These are phyloP conservation scores for Atta cephalotes DNA, from an alignment of 1,140 invertebrate genomes.

Conservation along the genomic window DNA sequence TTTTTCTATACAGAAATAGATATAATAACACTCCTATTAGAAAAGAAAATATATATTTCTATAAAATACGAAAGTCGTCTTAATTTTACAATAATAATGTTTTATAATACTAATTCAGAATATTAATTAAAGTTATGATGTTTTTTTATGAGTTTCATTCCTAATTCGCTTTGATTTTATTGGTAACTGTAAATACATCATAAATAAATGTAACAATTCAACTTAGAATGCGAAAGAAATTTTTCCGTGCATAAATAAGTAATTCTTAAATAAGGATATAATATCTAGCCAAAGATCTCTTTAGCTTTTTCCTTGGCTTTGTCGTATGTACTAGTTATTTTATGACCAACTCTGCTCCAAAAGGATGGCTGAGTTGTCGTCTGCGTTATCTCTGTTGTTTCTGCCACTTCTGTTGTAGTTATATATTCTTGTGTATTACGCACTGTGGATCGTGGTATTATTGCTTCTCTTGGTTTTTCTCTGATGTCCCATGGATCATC, in stretches of 20 bases:
- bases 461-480: conserved; percentile 72
- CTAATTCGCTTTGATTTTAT: conserved; percentile 11
- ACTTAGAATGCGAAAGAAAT: neutral
- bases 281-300: conserved; percentile 84
- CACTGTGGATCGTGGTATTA: conserved; percentile 40
- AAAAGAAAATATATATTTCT: conserved; percentile 48
- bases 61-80: conserved; percentile 53
- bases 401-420: conserved; percentile 34
- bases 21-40: neutral
- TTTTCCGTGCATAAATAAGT: conserved; percentile 65
- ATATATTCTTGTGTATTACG: neutral
- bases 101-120: conserved; percentile 67
- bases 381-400: conserved; percentile 35
- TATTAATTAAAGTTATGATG: conserved; percentile 41
- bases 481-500: conserved; percentile 78
- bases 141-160: conserved; percentile 7
- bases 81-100: conserved; percentile 56
- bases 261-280: conserved; percentile 59
- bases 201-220: conserved; percentile 64
- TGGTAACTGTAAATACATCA: conserved; percentile 26
- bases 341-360: conserved; percentile 86
- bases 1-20: neutral
- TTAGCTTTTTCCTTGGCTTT: conserved; percentile 87
- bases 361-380: conserved; percentile 83
- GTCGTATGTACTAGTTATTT: conserved; percentile 82